Evolutionary conservation across 2,888 invertebrate species (phyloP).

Genomic region (Merodon equestris): DNA sequence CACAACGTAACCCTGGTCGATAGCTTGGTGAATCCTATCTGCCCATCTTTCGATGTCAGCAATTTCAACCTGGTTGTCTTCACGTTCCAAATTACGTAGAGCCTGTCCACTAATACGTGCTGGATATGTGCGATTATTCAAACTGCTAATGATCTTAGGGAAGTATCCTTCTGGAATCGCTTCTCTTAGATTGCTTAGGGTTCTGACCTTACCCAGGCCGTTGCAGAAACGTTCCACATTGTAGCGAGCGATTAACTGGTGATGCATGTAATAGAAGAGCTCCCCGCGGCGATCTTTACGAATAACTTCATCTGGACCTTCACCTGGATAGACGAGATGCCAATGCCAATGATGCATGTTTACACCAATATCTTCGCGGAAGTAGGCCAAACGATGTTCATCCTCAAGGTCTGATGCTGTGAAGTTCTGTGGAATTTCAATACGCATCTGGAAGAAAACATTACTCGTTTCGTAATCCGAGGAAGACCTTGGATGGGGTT

Average conservation of each 20-base stretch:
- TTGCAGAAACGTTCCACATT: conserved; percentile 89
- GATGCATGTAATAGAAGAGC: conserved; percentile 87
- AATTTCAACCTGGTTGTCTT: conserved; percentile 80
- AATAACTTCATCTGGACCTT: conserved; percentile 82
- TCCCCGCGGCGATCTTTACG: conserved; percentile 87
- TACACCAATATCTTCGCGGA: conserved; percentile 90
- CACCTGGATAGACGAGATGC: conserved; percentile 92
- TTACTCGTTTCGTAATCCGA: too few relatives aligned
- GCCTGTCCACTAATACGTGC: conserved; percentile 82
- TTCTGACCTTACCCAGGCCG: conserved; percentile 82
- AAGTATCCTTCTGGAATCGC: conserved; percentile 89
- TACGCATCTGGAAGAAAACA: conserved; percentile 73
- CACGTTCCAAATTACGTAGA: conserved; percentile 84
- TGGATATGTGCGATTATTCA: conserved; percentile 86
- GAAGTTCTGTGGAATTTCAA: conserved; percentile 86
- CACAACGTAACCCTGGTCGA: conserved; percentile 84
- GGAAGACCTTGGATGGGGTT: too few relatives aligned
- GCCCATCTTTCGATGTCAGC: conserved; percentile 87
- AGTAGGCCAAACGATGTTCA: conserved; percentile 90
- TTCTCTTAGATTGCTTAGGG: conserved; percentile 84
- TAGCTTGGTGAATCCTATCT: conserved; percentile 86
- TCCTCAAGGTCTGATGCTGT: conserved; percentile 87
- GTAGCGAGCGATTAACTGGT: conserved; percentile 83
- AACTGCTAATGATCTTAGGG: conserved; percentile 86
- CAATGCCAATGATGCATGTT: conserved; percentile 96